phyloP scores from a whole-genome alignment of 2,113 vertebrate genomes.

The Calidris pugnax region DNA sequence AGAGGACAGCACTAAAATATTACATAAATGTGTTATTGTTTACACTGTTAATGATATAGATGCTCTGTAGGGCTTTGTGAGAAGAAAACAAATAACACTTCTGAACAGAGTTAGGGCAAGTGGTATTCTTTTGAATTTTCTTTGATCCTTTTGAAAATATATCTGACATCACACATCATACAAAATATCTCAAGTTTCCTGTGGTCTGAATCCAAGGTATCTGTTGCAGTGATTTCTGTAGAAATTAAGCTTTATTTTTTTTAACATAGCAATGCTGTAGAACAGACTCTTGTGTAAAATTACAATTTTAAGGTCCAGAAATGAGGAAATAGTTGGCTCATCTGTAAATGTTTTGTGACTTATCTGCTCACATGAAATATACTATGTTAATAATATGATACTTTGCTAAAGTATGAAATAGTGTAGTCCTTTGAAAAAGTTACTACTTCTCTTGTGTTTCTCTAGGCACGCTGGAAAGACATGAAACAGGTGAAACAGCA shows the following conservation, averaged over 20 bases:
- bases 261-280: neutral
- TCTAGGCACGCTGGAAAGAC: slow-evolving; percentile 76
- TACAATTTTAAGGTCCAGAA: neutral
- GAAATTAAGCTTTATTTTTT: neutral
- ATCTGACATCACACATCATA: neutral
- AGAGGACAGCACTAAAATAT: slow-evolving; percentile 73
- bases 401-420: neutral
- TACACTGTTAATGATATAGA: neutral
- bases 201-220: neutral
- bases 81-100: neutral
- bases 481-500: slow-evolving; percentile 78
- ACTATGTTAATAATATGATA: neutral
- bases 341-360: neutral
- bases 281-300: neutral
- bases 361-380: neutral
- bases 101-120: neutral
- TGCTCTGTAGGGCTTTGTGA: neutral
- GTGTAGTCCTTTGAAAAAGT: neutral
- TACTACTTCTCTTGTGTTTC: neutral
- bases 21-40: slow-evolving; percentile 49
- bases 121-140: neutral
- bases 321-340: neutral
- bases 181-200: neutral
- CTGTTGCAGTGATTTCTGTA: neutral
- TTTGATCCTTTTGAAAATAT: neutral